Evolutionary conservation across 1,140 invertebrate species (phyloP).

Genomic region (Megathymus violae): DNA sequence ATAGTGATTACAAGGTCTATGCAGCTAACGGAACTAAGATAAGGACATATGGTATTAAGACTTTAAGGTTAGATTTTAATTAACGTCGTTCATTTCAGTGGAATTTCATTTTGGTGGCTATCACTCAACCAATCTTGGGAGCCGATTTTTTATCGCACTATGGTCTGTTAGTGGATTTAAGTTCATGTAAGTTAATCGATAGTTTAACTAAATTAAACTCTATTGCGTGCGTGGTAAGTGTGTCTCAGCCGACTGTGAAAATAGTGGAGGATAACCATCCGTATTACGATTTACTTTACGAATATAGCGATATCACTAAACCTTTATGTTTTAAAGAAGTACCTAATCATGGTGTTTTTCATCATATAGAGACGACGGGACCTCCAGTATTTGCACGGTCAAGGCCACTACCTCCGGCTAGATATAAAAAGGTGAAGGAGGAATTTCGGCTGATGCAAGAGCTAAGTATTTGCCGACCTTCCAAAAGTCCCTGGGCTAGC

Average conservation of each 20-base stretch:
- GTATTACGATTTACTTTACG: too few relatives aligned
- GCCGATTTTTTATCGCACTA: conserved; percentile 13
- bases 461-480: too few relatives aligned
- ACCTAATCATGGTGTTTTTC: too few relatives aligned
- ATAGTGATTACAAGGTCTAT: conserved; percentile 6
- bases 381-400: too few relatives aligned
- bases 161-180: not conserved
- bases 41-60: conserved; percentile 1
- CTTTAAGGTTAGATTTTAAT: too few relatives aligned
- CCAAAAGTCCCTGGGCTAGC: too few relatives aligned
- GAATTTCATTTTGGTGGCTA: not conserved
- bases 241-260: conserved; percentile 1
- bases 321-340: too few relatives aligned
- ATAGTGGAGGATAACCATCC: not conserved
- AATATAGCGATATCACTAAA: too few relatives aligned
- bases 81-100: not conserved
- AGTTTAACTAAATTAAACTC: not conserved
- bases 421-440: too few relatives aligned
- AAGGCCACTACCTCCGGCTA: too few relatives aligned
- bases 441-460: too few relatives aligned
- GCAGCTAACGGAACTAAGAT: conserved; percentile 3
- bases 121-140: conserved; percentile 1
- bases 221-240: not conserved
- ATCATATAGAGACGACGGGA: too few relatives aligned
- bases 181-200: not conserved